Evolutionary conservation across 2,113 vertebrate species (phyloP).

Genomic region (Tachysurus vachellii): DNA sequence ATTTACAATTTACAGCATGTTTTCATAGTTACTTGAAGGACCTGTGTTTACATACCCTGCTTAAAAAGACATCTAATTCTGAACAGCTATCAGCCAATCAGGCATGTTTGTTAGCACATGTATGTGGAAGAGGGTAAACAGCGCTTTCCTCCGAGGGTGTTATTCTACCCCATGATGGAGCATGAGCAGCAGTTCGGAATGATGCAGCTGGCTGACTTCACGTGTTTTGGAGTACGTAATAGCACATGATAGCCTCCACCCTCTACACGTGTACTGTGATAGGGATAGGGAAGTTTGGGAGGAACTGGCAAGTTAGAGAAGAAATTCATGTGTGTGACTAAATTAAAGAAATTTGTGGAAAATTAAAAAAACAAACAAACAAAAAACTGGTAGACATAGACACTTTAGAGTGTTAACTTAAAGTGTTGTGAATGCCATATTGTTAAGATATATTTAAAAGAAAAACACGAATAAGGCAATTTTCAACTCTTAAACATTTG

Average conservation of each 20-base stretch:
- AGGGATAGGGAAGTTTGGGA: neutral
- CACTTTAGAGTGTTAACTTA: too few relatives aligned
- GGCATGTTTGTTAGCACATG: neutral
- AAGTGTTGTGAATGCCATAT: neutral
- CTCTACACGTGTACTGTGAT: neutral
- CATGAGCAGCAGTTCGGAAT: neutral
- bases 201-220: neutral
- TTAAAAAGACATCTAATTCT: neutral
- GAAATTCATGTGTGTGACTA: neutral
- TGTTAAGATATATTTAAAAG: neutral
- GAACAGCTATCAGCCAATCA: neutral
- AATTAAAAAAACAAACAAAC: neutral
- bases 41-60: neutral
- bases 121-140: neutral
- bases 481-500: neutral
- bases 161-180: neutral
- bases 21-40: neutral
- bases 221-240: neutral
- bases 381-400: neutral
- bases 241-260: neutral
- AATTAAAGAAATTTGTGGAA: neutral
- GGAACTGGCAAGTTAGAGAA: too few relatives aligned
- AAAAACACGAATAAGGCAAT: neutral
- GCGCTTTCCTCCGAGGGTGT: neutral
- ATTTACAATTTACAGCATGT: too few relatives aligned